These are phyloP conservation scores for Diloba caeruleocephala DNA, from an alignment of 2,888 invertebrate genomes.

Conservation along the genomic window DNA sequence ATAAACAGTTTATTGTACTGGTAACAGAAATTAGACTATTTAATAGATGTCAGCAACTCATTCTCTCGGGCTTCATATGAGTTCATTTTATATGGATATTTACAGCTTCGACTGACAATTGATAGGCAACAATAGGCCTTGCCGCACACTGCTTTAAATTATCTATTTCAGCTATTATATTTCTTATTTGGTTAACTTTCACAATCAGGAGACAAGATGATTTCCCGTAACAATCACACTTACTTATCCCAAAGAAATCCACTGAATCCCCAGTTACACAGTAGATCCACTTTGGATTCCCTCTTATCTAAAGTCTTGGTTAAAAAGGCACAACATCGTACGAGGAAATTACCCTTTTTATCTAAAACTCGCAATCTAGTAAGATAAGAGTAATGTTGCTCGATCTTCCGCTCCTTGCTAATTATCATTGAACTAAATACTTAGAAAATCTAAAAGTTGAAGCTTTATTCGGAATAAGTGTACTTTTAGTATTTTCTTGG, in stretches of 20 bases:
- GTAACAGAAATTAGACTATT: too few relatives aligned
- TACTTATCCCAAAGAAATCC: conserved; percentile 13
- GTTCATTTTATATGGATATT: too few relatives aligned
- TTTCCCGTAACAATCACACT: background rate
- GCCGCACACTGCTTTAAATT: too few relatives aligned
- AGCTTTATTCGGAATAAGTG: conserved; percentile 16
- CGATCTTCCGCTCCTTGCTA: conserved; percentile 32
- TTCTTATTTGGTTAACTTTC: background rate
- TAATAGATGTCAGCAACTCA: too few relatives aligned
- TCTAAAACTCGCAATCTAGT: conserved; percentile 43
- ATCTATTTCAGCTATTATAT: background rate
- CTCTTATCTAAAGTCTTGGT: conserved; percentile 40
- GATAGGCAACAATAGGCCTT: too few relatives aligned
- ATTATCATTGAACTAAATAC: conserved; percentile 38
- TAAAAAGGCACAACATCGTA: conserved; percentile 46
- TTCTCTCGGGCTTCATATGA: too few relatives aligned
- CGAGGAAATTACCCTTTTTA: conserved; percentile 54
- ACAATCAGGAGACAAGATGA: background rate
- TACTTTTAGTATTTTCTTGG: too few relatives aligned
- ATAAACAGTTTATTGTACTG: too few relatives aligned
- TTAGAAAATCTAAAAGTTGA: conserved; percentile 29
- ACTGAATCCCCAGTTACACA: conserved; percentile 13
- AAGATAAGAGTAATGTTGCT: conserved; percentile 47
- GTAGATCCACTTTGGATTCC: conserved; percentile 8
- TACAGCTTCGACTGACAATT: too few relatives aligned